Evolutionary conservation across 2,888 invertebrate species (phyloP), one percentile per base, ranked within the genome.

Genomic region (Agapostemon virescens): DNA sequence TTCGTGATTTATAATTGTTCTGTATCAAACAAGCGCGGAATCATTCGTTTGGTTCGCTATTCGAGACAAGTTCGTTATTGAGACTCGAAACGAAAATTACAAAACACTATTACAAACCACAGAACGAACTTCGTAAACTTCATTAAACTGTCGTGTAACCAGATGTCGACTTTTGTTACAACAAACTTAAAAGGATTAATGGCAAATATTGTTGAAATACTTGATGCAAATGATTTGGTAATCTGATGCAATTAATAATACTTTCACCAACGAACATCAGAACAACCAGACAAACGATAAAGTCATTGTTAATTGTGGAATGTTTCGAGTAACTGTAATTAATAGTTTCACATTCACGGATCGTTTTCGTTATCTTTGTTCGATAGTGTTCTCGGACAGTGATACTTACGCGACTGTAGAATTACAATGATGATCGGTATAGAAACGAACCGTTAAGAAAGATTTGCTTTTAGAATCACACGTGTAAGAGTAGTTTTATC

Each of bases 281-380:
- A 49, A 23, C 49, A 38, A 40, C 0, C n/a, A 11, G n/a, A n/a
- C 15, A 67, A 52, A 30, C 3, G 38, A 73, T n/a, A 6, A 33
- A 69, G 20, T 11, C 2, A 69, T 23, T 20, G n/a, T 15, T n/a
- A 13, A 9, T 33, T n/a, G 5, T 20, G 33, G 17, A 49, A 70
- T n/a, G 33, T 40, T 40, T 40, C 36, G 20, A 69, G 42, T n/a
- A 69, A 49, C 36, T 58, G 15, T 23, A 68, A 70, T 23, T 33
- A 45, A 58, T 15, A 23, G 38, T 70, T 70, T 49, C 3, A 20
- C 42, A 17, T 58, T 70, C 15, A 52, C 23, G n/a, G 71, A 68
- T 68, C 75, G 38, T 38, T 13, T 42, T 30, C 42, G 45, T 36
- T 1, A 26, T 49, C 13, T 42, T 68, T 36, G 23, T 36, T 69